Base-by-base conservation (phyloP, 2,113 vertebrate genomes). In the Xenotilapia longispinis region DNA sequence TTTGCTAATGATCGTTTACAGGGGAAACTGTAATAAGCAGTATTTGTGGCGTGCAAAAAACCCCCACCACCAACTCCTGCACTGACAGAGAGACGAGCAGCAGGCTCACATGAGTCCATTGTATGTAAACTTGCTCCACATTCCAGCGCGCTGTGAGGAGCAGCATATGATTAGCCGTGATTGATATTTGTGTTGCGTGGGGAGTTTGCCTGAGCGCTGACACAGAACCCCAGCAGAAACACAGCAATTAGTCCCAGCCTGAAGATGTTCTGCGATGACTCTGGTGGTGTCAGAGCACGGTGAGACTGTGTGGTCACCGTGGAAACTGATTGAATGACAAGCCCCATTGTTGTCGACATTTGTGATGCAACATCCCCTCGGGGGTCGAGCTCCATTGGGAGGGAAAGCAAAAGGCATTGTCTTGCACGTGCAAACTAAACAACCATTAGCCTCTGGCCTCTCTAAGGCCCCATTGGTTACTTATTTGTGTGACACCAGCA, bases 381-480 rank as follows among this genome's bases (percentile, higher is more conserved):
- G 87, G 91, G 86, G 78, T 92, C 14, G 42, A 73, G 83, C 63
- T 84, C 89, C 42, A 81, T 63, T 36, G 90, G 84, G 91, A 90
- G 89, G 38, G 84, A 93, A 91, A 93, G 92, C 28, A 87, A 93
- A 86, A 87, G 90, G 89, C 90, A 92, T 95, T 94, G 81, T 95
- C 91, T 91, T 91, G 92, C 93, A 60, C 83, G 47, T 94, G 92
- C 93, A 93, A 93, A 93, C 92, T 81, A 90, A 95, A 93, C 92
- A 92, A 75, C 83, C 85, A 87, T 95, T 93, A 93, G 84, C 92
- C 94, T 91, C 42, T 88, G 91, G 78, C 93, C 92, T 82, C 94
- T 92, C 88, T 83, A 81, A 83, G 82, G 58, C 38, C 65, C 79
- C 84, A 87, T 82, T 78, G 91, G 90, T 92, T 88, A 90, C 90